A percentile compares a stretch with the other conserved stretches of the same genome.
phyloP scores from a whole-genome alignment of 2,888 invertebrate genomes.

The Apamea anceps region DNA sequence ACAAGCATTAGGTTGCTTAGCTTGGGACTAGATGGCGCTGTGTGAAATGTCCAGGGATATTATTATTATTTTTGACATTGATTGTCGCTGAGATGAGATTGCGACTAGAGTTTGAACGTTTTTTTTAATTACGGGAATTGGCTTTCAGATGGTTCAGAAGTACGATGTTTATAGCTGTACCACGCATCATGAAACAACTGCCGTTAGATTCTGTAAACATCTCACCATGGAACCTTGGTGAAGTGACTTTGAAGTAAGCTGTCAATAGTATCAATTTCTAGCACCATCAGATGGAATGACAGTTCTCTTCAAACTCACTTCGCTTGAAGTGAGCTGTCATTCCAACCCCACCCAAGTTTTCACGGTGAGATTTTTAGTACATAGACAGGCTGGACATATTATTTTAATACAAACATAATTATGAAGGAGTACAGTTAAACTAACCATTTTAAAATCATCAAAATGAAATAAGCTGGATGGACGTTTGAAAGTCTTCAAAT shows the following conservation, averaged over 20 bases:
- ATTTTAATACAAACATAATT: background rate
- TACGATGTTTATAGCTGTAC: background rate
- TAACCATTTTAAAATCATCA: background rate
- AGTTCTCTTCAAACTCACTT: background rate
- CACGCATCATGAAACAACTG: background rate
- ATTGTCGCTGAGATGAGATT: too few species aligned
- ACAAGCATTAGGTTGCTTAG: too few species aligned
- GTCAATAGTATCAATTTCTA: background rate
- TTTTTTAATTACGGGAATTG: too few species aligned
- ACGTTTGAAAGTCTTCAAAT: constrained; percentile 40
- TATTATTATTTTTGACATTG: too few species aligned
- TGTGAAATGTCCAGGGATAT: too few species aligned
- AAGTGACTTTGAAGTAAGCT: background rate
- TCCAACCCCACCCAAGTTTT: background rate
- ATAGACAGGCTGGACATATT: background rate
- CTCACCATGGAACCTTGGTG: background rate
- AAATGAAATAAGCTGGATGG: background rate
- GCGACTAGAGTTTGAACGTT: too few species aligned
- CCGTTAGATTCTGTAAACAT: background rate
- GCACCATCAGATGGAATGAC: background rate
- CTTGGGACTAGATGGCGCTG: too few species aligned
- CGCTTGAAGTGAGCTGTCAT: too few species aligned
- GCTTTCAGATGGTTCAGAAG: background rate
- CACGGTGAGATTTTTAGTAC: background rate
- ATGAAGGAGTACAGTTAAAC: background rate